Percentiles rank a stretch among this genome's conserved stretches.
Conservation (phyloP, 2,888 invertebrate genomes). For the Apotomis betuletana region DNA sequence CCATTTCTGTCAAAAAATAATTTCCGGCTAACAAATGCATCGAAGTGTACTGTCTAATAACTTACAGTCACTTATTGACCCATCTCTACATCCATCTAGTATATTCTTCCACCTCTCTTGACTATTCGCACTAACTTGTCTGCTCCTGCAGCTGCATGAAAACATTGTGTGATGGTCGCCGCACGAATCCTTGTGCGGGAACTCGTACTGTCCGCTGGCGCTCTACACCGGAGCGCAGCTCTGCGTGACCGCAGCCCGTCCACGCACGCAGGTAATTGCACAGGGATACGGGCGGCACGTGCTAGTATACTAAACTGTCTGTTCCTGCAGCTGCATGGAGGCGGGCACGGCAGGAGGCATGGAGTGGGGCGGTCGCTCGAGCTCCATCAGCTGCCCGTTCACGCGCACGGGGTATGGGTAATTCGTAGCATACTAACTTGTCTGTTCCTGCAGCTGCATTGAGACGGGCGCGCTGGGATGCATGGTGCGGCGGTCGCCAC, state of each 20-base stretch:
- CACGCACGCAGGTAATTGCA: too few relatives aligned
- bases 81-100: too few relatives aligned
- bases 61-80: too few relatives aligned
- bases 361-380: too few relatives aligned
- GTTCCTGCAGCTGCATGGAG: too few relatives aligned
- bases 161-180: slow-evolving; percentile 67
- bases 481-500: slow-evolving; percentile 73
- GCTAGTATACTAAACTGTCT: too few relatives aligned
- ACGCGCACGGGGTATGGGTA: slow-evolving; percentile 84
- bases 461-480: slow-evolving; percentile 57
- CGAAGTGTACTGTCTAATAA: too few relatives aligned
- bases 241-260: slow-evolving; percentile 64
- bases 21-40: too few relatives aligned
- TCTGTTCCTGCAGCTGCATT: slow-evolving; percentile 49
- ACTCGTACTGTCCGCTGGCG: slow-evolving; percentile 88
- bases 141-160: slow-evolving; percentile 50
- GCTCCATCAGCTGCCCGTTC: slow-evolving; percentile 85
- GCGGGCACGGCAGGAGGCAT: too few relatives aligned
- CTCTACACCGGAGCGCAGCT: slow-evolving; percentile 91
- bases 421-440: slow-evolving; percentile 47
- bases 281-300: too few relatives aligned
- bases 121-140: slow-evolving; percentile 47
- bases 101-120: too few relatives aligned
- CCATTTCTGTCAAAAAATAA: too few relatives aligned
- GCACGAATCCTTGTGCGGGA: slow-evolving; percentile 87